A percentile compares a stretch with the other conserved stretches of the same genome.
phyloP scores from a whole-genome alignment of 2,113 vertebrate species.

The Melanerpes formicivorus region DNA sequence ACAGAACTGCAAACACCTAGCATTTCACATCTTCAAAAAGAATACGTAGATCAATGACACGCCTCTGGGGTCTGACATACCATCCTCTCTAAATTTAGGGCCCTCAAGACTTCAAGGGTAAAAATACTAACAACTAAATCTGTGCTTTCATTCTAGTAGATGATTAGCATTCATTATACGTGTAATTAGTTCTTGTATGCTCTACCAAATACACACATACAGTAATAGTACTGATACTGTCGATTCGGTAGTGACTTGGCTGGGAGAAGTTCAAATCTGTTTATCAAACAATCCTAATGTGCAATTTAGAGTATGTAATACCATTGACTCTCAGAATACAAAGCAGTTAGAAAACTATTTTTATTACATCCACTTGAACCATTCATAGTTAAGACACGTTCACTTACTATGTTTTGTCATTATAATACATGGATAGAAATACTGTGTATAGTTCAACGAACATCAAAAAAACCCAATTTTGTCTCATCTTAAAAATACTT shows the following conservation, averaged over 20 bases:
- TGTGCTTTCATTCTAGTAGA: conserved; percentile 83
- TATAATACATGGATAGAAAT: conserved; percentile 82
- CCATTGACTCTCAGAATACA: conserved; percentile 76
- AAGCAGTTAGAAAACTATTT: conserved; percentile 84
- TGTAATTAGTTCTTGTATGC: conserved; percentile 76
- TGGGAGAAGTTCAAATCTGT: conserved; percentile 68
- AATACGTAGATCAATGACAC: conserved; percentile 69
- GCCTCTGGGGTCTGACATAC: conserved; percentile 70
- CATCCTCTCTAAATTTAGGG: conserved; percentile 74
- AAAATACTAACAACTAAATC: conserved; percentile 80
- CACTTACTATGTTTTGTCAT: conserved; percentile 80
- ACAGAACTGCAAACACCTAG: conserved; percentile 74
- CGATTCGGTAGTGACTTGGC: conserved; percentile 61
- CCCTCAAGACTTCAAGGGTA: conserved; percentile 73
- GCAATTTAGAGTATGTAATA: conserved; percentile 79
- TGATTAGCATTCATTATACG: conserved; percentile 80
- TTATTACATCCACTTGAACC: conserved; percentile 81
- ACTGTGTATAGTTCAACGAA: conserved; percentile 78
- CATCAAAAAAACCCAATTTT: conserved; percentile 68
- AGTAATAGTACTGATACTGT: conserved; percentile 74
- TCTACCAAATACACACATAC: conserved; percentile 78
- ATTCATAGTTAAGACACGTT: conserved; percentile 81
- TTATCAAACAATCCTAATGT: conserved; percentile 81
- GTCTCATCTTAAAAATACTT: conserved; percentile 73
- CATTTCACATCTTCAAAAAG: conserved; percentile 72